Conservation (phyloP, 2,113 vertebrate genomes). For the Planiliza haematocheilus region DNA sequence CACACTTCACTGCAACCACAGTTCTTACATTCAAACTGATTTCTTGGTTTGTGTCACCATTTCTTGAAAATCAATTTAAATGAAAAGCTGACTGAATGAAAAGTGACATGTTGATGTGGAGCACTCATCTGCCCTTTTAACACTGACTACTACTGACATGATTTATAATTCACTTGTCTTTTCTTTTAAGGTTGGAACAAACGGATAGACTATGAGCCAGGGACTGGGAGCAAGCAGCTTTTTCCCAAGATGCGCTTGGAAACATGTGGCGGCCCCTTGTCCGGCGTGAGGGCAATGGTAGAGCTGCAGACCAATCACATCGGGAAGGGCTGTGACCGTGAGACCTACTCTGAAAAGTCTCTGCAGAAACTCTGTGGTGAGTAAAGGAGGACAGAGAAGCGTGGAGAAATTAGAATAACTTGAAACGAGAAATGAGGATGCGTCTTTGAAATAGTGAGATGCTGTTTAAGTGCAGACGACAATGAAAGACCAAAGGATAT, state of each 20-base stretch:
- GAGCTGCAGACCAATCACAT: slow-evolving; percentile 94
- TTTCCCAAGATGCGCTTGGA: slow-evolving; percentile 94
- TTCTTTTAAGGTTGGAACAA: slow-evolving; percentile 90
- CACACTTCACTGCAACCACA: neutral
- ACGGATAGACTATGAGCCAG: slow-evolving; percentile 92
- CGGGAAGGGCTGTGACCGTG: slow-evolving; percentile 94
- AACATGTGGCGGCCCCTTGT: slow-evolving; percentile 92
- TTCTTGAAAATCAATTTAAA: too few species aligned
- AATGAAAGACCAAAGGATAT: slow-evolving; percentile 23
- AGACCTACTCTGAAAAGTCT: slow-evolving; percentile 95
- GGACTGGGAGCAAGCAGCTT: slow-evolving; percentile 91
- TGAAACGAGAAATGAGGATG: neutral
- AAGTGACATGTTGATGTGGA: neutral
- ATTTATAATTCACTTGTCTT: neutral
- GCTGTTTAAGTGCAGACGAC: slow-evolving; percentile 14
- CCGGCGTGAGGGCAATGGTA: slow-evolving; percentile 87
- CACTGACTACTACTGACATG: neutral
- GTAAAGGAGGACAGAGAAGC: slow-evolving; percentile 4
- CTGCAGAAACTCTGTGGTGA: slow-evolving; percentile 96
- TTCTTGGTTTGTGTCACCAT: too few species aligned
- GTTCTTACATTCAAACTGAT: neutral
- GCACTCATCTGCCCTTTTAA: neutral
- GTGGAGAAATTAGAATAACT: neutral
- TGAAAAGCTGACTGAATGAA: too few species aligned
- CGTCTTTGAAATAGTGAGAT: slow-evolving; percentile 29